Conservation (phyloP, 2,113 vertebrate genomes). For the Uria aalge region DNA sequence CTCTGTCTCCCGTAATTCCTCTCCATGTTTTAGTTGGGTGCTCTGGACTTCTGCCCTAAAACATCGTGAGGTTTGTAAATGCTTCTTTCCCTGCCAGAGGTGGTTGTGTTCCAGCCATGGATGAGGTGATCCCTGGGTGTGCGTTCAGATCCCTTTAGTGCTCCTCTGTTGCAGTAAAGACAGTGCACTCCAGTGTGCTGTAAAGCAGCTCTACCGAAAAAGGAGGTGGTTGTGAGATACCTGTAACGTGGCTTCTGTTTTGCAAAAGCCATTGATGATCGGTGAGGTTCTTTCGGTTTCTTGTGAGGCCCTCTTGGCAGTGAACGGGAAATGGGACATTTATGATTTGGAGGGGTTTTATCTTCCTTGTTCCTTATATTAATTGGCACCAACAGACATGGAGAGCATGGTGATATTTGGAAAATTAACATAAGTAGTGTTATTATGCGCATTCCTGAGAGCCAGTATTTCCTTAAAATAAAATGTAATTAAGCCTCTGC, state of each 20-base stretch:
- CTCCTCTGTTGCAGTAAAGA: background rate
- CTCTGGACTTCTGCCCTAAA: background rate
- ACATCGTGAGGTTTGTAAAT: background rate
- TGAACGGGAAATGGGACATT: background rate
- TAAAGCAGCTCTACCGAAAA: background rate
- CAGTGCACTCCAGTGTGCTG: background rate
- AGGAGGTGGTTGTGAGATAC: background rate
- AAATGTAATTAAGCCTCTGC: constrained; percentile 60
- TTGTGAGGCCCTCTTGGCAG: background rate
- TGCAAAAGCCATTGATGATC: background rate
- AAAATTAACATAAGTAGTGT: constrained; percentile 62
- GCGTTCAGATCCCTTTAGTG: background rate
- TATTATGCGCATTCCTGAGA: constrained; percentile 67
- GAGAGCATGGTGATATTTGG: constrained; percentile 43
- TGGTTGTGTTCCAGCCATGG: background rate
- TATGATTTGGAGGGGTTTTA: background rate
- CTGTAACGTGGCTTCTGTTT: background rate
- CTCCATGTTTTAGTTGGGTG: background rate
- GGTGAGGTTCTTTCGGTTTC: background rate
- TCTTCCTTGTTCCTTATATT: constrained; percentile 39
- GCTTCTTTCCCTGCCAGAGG: background rate
- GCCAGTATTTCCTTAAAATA: constrained; percentile 64
- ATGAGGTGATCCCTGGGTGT: background rate
- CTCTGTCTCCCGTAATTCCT: background rate
- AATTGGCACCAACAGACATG: constrained; percentile 45